Evolutionary conservation across 2,888 invertebrate species (phyloP), one percentile per base, ranked within the genome.

Genomic region (Athalia cordata): DNA sequence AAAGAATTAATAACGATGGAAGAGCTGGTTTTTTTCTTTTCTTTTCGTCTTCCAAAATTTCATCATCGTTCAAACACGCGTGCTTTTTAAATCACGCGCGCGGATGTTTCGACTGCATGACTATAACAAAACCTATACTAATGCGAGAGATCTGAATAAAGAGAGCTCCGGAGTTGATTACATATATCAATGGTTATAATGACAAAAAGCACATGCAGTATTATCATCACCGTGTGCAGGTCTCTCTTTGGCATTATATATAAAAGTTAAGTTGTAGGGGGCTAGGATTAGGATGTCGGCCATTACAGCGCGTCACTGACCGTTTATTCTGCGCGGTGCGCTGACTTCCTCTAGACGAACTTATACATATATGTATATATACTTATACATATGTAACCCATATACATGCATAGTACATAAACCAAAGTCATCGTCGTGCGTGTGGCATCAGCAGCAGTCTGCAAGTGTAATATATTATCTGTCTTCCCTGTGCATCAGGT

Each of bases 221-320:
- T 88, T 86, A 89, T 87, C 87, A 87, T 87, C 85, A 84, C 84
- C 81, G 84, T 86, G 29, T 29, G 55, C 55, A 55, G 55, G 55
- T 55, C 55, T 55, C n/a, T n/a, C 49, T 62, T 62, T 50, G 75
- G 80, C 2, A 29, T 29, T 75, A 85, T 84, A 84, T 86, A 85
- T 85, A 84, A 85, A 29, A 85, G 88, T 88, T 88, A 88, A 87
- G 86, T 87, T 85, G 87, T 88, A 87, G 88, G 89, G 89, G 89
- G 87, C 87, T 89, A 89, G 89, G 89, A 89, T 89, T 89, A 89
- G 89, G 89, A 89, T 89, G 89, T 89, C 87, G 89, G 87, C 89
- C 89, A 89, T 90, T 90, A 89, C 88, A 87, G 89, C 88, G 86
- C 87, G 87, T 89, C 88, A 89, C 89, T 88, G 88, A 89, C 88